Conservation (phyloP, 2,888 invertebrate species). For the Nowickia ferox region DNA sequence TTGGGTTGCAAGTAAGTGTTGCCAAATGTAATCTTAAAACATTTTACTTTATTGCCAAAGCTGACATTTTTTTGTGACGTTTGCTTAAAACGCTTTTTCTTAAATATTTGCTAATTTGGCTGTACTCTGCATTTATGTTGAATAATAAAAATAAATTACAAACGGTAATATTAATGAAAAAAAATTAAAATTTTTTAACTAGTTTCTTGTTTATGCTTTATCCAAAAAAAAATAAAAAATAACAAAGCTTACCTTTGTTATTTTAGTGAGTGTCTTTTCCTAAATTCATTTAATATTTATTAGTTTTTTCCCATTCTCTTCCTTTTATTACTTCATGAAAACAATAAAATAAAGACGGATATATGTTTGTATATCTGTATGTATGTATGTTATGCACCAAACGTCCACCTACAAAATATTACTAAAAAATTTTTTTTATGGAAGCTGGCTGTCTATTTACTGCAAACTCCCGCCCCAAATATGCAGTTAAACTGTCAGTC, state of each 20-base stretch:
- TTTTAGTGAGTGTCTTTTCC: conserved; percentile 11
- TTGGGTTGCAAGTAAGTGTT: conserved; percentile 62
- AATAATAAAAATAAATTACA: not conserved
- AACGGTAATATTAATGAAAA: not conserved
- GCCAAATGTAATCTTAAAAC: conserved; percentile 68
- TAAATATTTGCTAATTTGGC: conserved; percentile 28
- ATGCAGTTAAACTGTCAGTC: conserved; percentile 37
- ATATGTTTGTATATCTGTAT: not conserved
- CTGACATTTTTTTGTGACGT: conserved; percentile 70
- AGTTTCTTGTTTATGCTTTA: not conserved
- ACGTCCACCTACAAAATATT: conserved; percentile 44
- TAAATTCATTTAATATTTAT: conserved; percentile 25
- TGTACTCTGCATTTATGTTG: not conserved
- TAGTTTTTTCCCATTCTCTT: not conserved
- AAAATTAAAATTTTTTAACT: not conserved
- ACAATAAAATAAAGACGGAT: conserved; percentile 29
- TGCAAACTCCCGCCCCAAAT: not conserved
- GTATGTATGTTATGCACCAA: conserved; percentile 5
- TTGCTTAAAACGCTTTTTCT: conserved; percentile 37
- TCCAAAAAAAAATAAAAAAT: no score
- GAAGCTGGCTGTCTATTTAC: conserved; percentile 28
- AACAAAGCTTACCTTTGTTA: no score
- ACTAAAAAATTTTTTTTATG: conserved; percentile 33
- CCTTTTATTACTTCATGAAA: not conserved
- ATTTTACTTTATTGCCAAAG: conserved; percentile 60